phyloP scores from a whole-genome alignment of 1,140 invertebrate species.

The Tetramorium alpestre region DNA sequence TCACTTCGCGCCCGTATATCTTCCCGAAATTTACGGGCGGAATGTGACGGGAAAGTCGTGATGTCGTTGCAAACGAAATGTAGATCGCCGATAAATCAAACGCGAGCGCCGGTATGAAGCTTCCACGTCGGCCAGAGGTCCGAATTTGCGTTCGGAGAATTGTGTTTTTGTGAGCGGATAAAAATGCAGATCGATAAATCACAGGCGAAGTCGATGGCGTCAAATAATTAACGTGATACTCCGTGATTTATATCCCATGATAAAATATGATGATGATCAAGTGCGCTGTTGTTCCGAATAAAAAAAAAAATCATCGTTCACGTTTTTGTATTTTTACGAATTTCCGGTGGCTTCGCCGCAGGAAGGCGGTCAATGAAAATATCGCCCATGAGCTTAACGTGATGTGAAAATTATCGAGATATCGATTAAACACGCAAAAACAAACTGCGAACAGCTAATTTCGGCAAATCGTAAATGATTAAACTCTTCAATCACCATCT shows the following conservation, averaged over 20 bases:
- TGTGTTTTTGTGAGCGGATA: slow-evolving; percentile 34
- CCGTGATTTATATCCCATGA: slow-evolving; percentile 33
- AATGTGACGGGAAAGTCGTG: slow-evolving; percentile 46
- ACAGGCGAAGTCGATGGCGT: slow-evolving; percentile 11
- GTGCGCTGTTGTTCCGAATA: background rate
- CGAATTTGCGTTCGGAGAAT: slow-evolving; percentile 49
- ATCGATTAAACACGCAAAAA: background rate
- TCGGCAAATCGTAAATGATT: background rate
- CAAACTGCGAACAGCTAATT: background rate
- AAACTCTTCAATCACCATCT: background rate
- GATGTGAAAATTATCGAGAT: background rate
- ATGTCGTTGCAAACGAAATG: slow-evolving; percentile 49
- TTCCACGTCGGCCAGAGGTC: slow-evolving; percentile 25
- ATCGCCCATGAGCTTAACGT: background rate
- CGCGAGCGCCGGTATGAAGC: slow-evolving; percentile 9
- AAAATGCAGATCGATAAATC: slow-evolving; percentile 54
- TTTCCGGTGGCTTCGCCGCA: background rate
- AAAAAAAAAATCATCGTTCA: background rate
- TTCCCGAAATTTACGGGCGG: slow-evolving; percentile 38
- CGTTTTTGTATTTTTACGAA: slow-evolving; percentile 4
- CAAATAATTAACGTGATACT: slow-evolving; percentile 53
- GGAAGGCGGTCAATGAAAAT: background rate
- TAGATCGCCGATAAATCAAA: slow-evolving; percentile 60
- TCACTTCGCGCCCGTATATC: slow-evolving; percentile 17
- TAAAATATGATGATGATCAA: slow-evolving; percentile 57